Base-by-base conservation (phyloP, 2,113 vertebrate species). In the Oncorhynchus kisutch region DNA sequence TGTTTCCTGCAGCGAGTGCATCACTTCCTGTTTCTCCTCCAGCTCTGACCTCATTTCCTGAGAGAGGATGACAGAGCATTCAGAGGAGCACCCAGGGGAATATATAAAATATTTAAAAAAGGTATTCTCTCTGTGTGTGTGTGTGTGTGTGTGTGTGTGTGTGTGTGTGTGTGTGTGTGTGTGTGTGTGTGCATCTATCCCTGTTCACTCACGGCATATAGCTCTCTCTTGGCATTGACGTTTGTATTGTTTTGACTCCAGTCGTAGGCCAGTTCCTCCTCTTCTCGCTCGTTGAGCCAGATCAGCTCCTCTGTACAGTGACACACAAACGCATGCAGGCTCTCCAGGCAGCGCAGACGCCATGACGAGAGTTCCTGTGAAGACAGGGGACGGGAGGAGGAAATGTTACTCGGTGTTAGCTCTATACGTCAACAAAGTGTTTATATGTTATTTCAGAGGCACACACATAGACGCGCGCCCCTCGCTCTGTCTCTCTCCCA, bases 251-350 rank as follows among this genome's bases (percentile, higher is more conserved):
- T 92, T 86, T 99, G 95, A 18, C 97, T 98, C 98, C 97, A 99
- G 91, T 99, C 98, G 5, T 92, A 99, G 66, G 97, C 96, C 69
- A 99, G 92, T 59, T 99, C 98, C 86, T 99, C 97, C 88, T 99
- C 97, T 89, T 99, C 97, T 82, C 95, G 95, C 92, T 99, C 96
- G 20, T 99, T 99, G 82, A 99, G 93, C 98, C 98, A 99, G 79
- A 99, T 99, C 80, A 99, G 94, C 88, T 99, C 96, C 18, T 96
- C 92, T 0, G 98, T 99, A 87, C 97, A 97, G 71, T 89, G 92
- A 3, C 94, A 95, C 88, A 99, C 96, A 45, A 99, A 97, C 0
- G 91, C 91, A 0, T 97, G 95, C 81, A 99, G 85, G 87, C 95
- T 98, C 89, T 97, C 95, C 72, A 99, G 92, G 85, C 97, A 95